Evolutionary conservation across 2,888 invertebrate genomes (phyloP).

Genomic region (Drosophila histrio): DNA sequence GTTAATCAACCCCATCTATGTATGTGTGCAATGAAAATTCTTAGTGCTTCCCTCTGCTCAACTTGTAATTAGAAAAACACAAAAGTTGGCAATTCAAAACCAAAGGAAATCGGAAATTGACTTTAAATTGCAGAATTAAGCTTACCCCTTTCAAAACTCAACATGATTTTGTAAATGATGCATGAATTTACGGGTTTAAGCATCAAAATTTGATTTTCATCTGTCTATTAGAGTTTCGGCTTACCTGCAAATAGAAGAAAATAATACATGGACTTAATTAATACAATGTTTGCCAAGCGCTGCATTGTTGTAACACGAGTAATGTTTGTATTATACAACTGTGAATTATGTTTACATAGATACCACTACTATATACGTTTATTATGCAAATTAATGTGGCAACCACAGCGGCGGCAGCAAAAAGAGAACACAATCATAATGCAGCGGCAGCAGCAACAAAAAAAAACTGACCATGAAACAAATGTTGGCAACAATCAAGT

Average conservation of each 20-base stretch:
- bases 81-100: background rate
- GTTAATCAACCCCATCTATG: background rate
- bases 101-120: background rate
- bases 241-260: conserved; percentile 47
- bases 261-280: conserved; percentile 38
- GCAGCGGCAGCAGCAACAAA: conserved; percentile 8
- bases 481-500: conserved; percentile 59
- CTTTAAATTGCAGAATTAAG: background rate
- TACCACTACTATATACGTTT: conserved; percentile 1
- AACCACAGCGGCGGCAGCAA: conserved; percentile 22
- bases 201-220: background rate
- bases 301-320: conserved; percentile 19
- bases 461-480: conserved; percentile 64
- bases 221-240: background rate
- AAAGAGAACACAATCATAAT: conserved; percentile 10
- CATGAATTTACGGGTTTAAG: background rate
- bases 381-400: conserved; percentile 61
- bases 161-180: background rate
- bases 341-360: conserved; percentile 12
- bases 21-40: background rate
- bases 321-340: conserved; percentile 15
- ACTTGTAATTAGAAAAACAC: conserved; percentile 2
- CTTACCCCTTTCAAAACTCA: background rate
- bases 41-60: background rate
- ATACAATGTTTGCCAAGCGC: conserved; percentile 14